Percentiles rank a stretch among this genome's conserved stretches.
These are phyloP conservation scores for Eira barbara DNA, from an alignment of 2,113 vertebrate species.

Conservation along the genomic window DNA sequence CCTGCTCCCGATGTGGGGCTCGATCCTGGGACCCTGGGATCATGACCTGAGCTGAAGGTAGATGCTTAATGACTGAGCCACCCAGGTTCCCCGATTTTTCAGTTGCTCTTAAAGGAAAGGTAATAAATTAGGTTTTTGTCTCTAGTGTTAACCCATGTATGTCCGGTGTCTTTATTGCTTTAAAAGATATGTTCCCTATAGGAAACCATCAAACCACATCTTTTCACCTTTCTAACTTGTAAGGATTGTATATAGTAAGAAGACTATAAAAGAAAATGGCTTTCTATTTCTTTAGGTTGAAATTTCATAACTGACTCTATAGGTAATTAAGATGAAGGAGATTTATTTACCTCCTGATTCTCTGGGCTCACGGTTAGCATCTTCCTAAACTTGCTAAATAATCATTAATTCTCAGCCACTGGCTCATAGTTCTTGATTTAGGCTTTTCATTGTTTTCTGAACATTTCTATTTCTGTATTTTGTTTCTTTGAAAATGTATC, in stretches of 20 bases:
- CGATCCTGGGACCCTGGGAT: too few relatives aligned
- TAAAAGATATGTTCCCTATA: neutral
- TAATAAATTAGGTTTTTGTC: neutral
- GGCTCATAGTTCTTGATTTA: neutral
- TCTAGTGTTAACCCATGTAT: neutral
- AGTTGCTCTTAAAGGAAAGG: neutral
- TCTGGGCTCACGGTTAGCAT: neutral
- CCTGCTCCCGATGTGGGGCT: too few relatives aligned
- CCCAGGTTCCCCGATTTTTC: neutral
- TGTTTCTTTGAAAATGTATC: neutral
- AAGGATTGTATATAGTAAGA: neutral
- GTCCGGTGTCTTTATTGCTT: neutral
- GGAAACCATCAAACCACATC: neutral
- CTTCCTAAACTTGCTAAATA: neutral
- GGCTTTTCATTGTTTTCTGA: neutral
- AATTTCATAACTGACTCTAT: neutral
- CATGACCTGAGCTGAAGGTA: too few relatives aligned
- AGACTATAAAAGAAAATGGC: neutral
- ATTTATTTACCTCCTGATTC: neutral
- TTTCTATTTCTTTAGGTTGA: neutral
- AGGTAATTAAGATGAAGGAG: neutral
- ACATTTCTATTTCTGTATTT: neutral
- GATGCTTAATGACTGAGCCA: too few relatives aligned
- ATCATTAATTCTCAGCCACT: neutral
- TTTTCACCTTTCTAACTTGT: neutral